Evolutionary conservation across 2,113 vertebrate genomes (phyloP), one percentile per base, ranked within the genome.

Genomic region (Hymenochirus boettgeri): DNA sequence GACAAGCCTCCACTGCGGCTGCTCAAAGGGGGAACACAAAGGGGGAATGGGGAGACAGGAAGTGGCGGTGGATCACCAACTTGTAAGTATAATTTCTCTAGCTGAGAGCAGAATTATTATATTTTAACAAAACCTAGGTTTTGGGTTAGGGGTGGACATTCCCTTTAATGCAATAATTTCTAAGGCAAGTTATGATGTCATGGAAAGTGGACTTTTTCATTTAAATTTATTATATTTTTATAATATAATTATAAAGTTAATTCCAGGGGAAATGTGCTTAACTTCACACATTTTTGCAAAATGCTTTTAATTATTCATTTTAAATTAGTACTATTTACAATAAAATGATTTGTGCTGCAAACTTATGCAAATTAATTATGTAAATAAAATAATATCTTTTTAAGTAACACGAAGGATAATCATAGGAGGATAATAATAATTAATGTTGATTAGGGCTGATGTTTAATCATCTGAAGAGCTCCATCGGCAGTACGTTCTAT

Each of bases 261-360:
- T n/a, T n/a, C n/a, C n/a, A n/a, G n/a, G n/a, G n/a, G n/a, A n/a
- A n/a, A n/a, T n/a, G n/a, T n/a, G n/a, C n/a, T n/a, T n/a, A n/a
- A n/a, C n/a, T n/a, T n/a, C n/a, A n/a, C n/a, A n/a, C n/a, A n/a
- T n/a, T n/a, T n/a, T n/a, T n/a, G n/a, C n/a, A n/a, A n/a, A n/a
- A n/a, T n/a, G n/a, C 29, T 31, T 6, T 31, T 31, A 5, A 78
- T 77, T 67, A 39, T 75, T 75, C 10, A 31, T 6, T 31, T 31
- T 23, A 71, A 75, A 78, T 77, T 57, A 33, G 46, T 73, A 72
- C 70, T 85, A 85, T 89, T 86, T 89, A 88, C 84, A 86, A 69
- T 65, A 78, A 72, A 74, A 62, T 73, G 48, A 71, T 76, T 72
- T 72, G 82, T 73, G 74, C 74, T 62, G 57, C 73, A 55, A 39